Evolutionary conservation across 2,113 vertebrate genomes (phyloP).

Genomic region (Plotosus lineatus): DNA sequence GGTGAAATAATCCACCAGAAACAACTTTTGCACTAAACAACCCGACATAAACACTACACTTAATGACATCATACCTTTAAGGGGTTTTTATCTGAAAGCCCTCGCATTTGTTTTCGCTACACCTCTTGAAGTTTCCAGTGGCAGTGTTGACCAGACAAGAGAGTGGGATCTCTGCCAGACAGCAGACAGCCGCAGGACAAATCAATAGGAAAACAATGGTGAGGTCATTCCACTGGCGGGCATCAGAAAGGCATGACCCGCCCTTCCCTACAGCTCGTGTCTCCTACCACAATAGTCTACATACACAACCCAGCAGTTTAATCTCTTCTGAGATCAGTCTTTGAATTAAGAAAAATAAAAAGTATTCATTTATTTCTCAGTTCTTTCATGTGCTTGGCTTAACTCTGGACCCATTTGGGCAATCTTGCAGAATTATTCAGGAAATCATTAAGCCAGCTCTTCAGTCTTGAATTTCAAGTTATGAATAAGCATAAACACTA

Average conservation of each 20-base stretch:
- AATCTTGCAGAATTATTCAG: conserved; percentile 58
- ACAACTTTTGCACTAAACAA: neutral
- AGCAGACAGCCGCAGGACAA: conserved; percentile 58
- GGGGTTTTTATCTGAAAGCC: neutral
- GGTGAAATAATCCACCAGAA: neutral
- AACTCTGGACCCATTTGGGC: conserved; percentile 52
- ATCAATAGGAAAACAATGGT: conserved; percentile 67
- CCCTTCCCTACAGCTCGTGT: conserved; percentile 48
- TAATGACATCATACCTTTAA: neutral
- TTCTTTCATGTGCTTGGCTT: conserved; percentile 41
- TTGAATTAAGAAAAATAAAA: neutral
- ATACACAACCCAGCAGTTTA: conserved; percentile 46
- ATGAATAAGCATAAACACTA: conserved; percentile 63
- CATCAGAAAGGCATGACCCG: conserved; percentile 27
- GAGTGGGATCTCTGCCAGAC: conserved; percentile 59
- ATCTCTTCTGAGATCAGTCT: conserved; percentile 44
- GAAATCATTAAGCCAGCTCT: conserved; percentile 42
- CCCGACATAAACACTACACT: neutral
- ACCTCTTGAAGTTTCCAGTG: conserved; percentile 25
- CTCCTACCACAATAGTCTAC: conserved; percentile 58
- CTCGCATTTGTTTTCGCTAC: conserved; percentile 9
- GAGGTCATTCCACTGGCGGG: conserved; percentile 61
- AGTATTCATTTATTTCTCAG: conserved; percentile 24
- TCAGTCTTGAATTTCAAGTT: conserved; percentile 40
- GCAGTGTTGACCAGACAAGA: conserved; percentile 53